Evolutionary conservation across 2,797 vertebrate species (phyloP).

Genomic region (Fistularia commersonii): DNA sequence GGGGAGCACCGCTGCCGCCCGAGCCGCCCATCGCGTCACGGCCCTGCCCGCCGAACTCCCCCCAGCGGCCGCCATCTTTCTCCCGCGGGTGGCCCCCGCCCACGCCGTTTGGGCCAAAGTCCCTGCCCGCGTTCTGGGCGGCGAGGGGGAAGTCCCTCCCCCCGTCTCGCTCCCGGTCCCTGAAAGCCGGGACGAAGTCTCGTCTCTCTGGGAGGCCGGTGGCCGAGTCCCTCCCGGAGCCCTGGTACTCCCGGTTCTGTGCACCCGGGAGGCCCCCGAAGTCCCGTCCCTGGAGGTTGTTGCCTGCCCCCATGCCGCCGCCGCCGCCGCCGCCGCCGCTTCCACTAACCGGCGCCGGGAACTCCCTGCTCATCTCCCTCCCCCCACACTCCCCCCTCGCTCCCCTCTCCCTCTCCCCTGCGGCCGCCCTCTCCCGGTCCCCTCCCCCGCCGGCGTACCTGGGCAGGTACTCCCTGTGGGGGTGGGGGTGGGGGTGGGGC

Average conservation of each 20-base stretch:
- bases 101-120: conserved; percentile 70
- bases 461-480: conserved; percentile 80
- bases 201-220: conserved; percentile 64
- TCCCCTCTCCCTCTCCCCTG: conserved; percentile 70
- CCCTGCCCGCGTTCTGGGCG: conserved; percentile 75
- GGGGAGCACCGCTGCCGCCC: conserved; percentile 65
- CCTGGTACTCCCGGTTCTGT: conserved; percentile 74
- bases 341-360: conserved; percentile 62
- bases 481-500: conserved; percentile 74
- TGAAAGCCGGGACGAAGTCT: conserved; percentile 75
- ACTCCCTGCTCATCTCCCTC: conserved; percentile 74
- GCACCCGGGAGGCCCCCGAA: conserved; percentile 64
- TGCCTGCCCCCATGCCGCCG: conserved; percentile 52
- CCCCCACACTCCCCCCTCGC: conserved; percentile 72
- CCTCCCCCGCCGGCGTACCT: conserved; percentile 74
- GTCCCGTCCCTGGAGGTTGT: conserved; percentile 65
- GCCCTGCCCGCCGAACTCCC: conserved; percentile 73
- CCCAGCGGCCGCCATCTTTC: conserved; percentile 79
- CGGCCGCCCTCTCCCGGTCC: conserved; percentile 71
- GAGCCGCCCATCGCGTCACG: conserved; percentile 67
- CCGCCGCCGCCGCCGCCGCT: conserved; percentile 59
- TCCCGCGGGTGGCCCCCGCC: conserved; percentile 72
- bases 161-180: conserved; percentile 86
- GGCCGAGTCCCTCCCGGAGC: conserved; percentile 70
- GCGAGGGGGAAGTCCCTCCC: conserved; percentile 67